Conservation (phyloP, 2,888 invertebrate species). For the Hemicrepidius hirtus region DNA sequence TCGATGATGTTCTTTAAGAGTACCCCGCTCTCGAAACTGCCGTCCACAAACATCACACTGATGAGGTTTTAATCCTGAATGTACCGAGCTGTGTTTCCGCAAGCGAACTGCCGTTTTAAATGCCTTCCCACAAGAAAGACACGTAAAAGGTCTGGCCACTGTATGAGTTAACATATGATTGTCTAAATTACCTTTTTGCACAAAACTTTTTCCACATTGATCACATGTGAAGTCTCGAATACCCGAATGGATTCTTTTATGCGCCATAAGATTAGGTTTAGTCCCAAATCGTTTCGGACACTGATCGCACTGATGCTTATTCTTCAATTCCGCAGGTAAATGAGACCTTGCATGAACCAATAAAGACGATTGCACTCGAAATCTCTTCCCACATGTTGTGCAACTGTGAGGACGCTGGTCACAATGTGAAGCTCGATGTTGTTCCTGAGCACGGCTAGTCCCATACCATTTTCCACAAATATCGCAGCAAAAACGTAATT, state of each 20-base stretch:
- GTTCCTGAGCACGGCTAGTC: conserved; percentile 67
- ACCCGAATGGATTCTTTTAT: conserved; percentile 75
- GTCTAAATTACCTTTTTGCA: conserved; percentile 76
- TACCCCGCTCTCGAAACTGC: conserved; percentile 81
- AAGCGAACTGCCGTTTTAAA: conserved; percentile 76
- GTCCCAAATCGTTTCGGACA: conserved; percentile 77
- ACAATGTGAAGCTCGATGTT: conserved; percentile 73
- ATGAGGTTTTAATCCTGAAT: conserved; percentile 77
- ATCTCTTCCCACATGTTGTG: conserved; percentile 75
- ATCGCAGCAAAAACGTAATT: conserved; percentile 75
- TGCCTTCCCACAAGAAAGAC: conserved; percentile 73
- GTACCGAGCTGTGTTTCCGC: conserved; percentile 76
- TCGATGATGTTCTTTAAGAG: conserved; percentile 83
- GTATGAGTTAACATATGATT: conserved; percentile 76
- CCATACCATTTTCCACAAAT: conserved; percentile 76
- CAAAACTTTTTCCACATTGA: conserved; percentile 77
- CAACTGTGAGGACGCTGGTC: conserved; percentile 74
- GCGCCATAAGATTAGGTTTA: conserved; percentile 76
- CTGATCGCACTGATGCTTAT: conserved; percentile 76
- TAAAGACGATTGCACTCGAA: conserved; percentile 75
- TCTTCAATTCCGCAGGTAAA: conserved; percentile 75
- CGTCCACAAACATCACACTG: conserved; percentile 78
- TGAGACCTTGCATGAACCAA: conserved; percentile 75
- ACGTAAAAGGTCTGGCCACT: conserved; percentile 72
- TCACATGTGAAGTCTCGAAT: conserved; percentile 75